phyloP scores from a whole-genome alignment of 2,797 vertebrate genomes.

The Lophotriccus pileatus region DNA sequence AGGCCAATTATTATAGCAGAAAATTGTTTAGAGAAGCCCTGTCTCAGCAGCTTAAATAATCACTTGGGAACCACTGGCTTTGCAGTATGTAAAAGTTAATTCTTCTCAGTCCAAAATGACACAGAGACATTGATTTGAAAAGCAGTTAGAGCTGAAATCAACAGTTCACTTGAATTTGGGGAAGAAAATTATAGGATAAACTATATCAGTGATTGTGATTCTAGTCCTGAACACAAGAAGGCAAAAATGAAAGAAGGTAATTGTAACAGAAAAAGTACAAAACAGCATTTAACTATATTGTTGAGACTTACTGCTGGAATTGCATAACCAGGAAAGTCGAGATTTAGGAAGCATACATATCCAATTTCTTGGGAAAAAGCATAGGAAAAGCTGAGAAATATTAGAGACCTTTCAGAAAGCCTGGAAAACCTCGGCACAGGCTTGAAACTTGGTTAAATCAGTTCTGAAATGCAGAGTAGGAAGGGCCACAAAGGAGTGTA shows the following conservation, averaged over 20 bases:
- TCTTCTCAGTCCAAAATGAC: background rate
- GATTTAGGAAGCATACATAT: background rate
- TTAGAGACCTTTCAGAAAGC: background rate
- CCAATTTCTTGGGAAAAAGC: background rate
- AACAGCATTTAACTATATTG: background rate
- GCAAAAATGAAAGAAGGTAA: background rate
- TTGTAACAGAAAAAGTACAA: background rate
- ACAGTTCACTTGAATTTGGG: background rate
- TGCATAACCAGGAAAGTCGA: background rate
- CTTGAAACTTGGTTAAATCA: background rate
- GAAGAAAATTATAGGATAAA: background rate
- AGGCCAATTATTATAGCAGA: background rate
- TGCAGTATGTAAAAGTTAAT: background rate
- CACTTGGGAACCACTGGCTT: background rate
- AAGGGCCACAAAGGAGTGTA: background rate
- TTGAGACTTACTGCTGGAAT: background rate
- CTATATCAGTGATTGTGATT: background rate
- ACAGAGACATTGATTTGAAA: background rate
- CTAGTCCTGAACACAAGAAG: background rate
- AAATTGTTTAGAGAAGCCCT: background rate
- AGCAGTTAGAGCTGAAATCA: background rate
- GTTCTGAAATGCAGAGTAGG: background rate
- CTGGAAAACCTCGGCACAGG: background rate
- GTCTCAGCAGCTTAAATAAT: slow-evolving; percentile 22
- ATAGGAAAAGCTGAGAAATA: background rate